Base-by-base conservation (phyloP, 1,140 invertebrate genomes). In the Drosophila tani region DNA sequence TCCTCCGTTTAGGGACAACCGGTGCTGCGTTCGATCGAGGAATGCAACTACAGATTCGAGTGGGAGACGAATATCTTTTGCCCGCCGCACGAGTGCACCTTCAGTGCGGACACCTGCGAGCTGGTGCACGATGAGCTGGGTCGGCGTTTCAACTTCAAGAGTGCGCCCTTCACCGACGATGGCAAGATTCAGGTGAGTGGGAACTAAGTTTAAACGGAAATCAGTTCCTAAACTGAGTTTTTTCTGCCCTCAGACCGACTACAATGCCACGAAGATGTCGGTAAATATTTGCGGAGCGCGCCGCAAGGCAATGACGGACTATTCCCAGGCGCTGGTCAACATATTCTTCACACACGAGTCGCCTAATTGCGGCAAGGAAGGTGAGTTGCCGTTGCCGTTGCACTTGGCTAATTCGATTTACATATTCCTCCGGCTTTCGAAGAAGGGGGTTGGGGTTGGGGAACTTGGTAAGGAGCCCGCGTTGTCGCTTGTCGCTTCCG, bases 41-140 rank as follows among this genome's bases (percentile, higher is more conserved):
- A 83, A 58, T 94, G 94, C 80, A 85, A 88, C 47, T 94, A 94
- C 68, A 45, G 68, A 24, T 94, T 94, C 71, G 88, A 93, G 35
- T 94, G 94, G 94, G 90, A 91, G 60, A 94, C 94, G 17, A 94
- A 91, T 67, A 79, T 93, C 58, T 93, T 94, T 64, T 94, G 94
- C 70, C 87, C 82, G 58, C 79, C 83, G 32, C 91, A 93, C 55
- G 81, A 82, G 63, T 91, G 91, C 60, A 77, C 55, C 40, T 84
- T 92, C 49, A 75, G 59, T 56, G 77, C 32, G 43, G 73, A 91
- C 12, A 83, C 76, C 15, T 93, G 92, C 47, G 86, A 91, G 47
- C 82, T 93, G 67, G 86, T 80, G 43, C 92, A 93, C 59, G 77
- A 83, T 24, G 90, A 91, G 50, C 38, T 87, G 32, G 57, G 56